These are phyloP conservation scores for Pteropus rufus DNA, from an alignment of 2,797 vertebrate species.

Conservation along the genomic window DNA sequence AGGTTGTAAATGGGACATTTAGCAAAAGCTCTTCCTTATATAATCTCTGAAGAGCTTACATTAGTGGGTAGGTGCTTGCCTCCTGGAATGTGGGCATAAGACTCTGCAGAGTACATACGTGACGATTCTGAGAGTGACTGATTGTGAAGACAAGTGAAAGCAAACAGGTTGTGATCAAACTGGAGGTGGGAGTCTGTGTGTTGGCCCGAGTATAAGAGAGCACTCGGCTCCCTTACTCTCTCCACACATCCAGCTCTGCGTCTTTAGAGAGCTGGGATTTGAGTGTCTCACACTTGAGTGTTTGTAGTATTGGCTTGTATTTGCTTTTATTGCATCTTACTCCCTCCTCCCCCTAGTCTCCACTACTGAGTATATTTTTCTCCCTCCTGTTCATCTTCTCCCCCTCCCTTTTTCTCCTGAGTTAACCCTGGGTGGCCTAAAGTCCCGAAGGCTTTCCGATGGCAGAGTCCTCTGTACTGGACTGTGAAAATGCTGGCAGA, in stretches of 20 bases:
- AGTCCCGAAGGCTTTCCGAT: background rate
- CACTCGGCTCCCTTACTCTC: background rate
- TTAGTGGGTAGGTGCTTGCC: background rate
- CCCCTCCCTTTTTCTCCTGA: background rate
- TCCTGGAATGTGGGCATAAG: background rate
- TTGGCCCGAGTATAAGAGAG: background rate
- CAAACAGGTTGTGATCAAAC: background rate
- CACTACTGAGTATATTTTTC: background rate
- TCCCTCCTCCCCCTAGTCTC: background rate
- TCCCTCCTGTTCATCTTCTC: background rate
- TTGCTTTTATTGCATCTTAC: background rate
- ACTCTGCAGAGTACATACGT: background rate
- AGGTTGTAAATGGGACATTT: background rate
- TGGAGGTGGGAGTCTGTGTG: background rate
- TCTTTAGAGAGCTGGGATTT: background rate
- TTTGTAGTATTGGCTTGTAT: background rate
- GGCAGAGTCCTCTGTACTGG: background rate
- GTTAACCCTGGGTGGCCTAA: background rate
- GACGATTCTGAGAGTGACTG: background rate
- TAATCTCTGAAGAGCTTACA: background rate
- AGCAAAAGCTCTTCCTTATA: background rate
- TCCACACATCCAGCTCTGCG: background rate
- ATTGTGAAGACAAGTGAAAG: background rate
- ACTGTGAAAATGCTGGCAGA: background rate
- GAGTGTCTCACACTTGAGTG: background rate